A percentile compares a stretch with the other conserved stretches of the same genome.
Conservation (phyloP, 2,888 invertebrate species). For the Platycheirus albimanus region DNA sequence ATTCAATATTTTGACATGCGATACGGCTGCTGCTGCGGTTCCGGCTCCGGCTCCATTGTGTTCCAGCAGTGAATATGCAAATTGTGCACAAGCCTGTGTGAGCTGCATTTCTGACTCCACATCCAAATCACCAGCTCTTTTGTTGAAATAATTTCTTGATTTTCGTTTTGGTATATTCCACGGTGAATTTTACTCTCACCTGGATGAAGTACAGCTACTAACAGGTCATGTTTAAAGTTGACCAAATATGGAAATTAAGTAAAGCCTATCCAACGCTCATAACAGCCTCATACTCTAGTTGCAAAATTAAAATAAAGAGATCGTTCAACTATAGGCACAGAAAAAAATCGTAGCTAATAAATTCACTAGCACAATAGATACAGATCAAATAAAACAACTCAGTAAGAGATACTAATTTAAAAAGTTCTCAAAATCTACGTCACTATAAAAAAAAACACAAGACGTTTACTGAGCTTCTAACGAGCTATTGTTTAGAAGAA, state of each 20-base stretch:
- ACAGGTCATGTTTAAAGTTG: neutral
- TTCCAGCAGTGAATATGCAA: too few species aligned
- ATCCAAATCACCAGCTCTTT: conserved; percentile 6
- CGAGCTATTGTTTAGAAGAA: conserved; percentile 13
- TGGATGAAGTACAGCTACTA: neutral
- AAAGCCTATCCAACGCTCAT: neutral
- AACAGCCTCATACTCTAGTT: neutral
- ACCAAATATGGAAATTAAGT: conserved; percentile 10
- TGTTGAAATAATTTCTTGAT: neutral
- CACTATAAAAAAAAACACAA: too few species aligned
- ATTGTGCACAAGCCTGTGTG: conserved; percentile 21
- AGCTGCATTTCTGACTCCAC: conserved; percentile 12
- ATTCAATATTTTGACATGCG: too few species aligned
- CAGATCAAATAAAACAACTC: neutral
- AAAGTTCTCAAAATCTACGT: neutral
- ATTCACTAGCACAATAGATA: neutral
- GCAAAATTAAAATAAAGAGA: neutral
- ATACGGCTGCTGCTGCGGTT: too few species aligned
- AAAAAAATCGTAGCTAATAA: neutral
- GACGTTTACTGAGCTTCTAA: neutral
- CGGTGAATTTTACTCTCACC: conserved; percentile 18
- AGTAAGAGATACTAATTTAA: too few species aligned
- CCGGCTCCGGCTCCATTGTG: too few species aligned
- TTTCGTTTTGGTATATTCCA: neutral
- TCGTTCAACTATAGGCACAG: neutral